Conservation (phyloP, 2,888 invertebrate species). For the Dioctria rufipes region DNA sequence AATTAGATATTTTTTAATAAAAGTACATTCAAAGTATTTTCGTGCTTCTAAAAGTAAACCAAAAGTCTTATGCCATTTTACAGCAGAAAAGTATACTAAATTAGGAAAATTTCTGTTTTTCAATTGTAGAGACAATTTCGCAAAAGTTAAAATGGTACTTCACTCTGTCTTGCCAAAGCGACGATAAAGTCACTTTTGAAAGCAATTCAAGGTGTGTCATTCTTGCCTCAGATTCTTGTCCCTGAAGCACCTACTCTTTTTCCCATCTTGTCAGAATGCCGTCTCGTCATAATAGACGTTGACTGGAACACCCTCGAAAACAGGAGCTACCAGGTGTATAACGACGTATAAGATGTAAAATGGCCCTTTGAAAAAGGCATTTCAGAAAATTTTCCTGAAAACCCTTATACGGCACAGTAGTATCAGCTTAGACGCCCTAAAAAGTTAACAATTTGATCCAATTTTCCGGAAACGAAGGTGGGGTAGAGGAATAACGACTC, state of each 20-base stretch:
- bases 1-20: no score
- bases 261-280: neutral
- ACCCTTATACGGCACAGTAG: slow-evolving; percentile 10
- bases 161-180: slow-evolving; percentile 6
- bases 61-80: neutral
- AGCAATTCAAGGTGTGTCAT: slow-evolving; percentile 22
- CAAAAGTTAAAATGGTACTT: slow-evolving; percentile 15
- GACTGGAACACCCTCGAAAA: slow-evolving; percentile 1
- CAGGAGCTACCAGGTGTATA: slow-evolving; percentile 29
- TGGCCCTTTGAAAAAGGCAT: slow-evolving; percentile 28
- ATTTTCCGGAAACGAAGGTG: slow-evolving; percentile 7
- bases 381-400: slow-evolving; percentile 3
- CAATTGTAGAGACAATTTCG: slow-evolving; percentile 10
- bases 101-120: neutral
- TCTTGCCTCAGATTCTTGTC: slow-evolving; percentile 12
- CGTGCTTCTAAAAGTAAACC: neutral
- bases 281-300: slow-evolving; percentile 14
- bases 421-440: slow-evolving; percentile 21
- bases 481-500: neutral
- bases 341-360: slow-evolving; percentile 29
- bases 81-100: neutral
- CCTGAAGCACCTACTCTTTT: neutral
- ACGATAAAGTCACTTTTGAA: slow-evolving; percentile 29
- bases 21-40: no score
- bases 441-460: slow-evolving; percentile 49